phyloP scores from a whole-genome alignment of 1,140 invertebrate species.

The Charaxes varanes region DNA sequence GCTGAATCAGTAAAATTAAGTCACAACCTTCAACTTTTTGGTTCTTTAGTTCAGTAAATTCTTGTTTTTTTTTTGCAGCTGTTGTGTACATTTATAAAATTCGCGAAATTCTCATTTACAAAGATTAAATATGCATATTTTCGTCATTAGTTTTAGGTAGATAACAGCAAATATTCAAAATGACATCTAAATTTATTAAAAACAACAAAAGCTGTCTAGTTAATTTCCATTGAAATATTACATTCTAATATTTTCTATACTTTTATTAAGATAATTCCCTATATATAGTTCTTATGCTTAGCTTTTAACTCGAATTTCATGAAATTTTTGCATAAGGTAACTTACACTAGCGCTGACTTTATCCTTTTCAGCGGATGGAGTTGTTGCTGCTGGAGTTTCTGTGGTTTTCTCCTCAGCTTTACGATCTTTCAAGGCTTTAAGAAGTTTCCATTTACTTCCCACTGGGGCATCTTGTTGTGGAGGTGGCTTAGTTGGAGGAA shows the following conservation, averaged over 20 bases:
- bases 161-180: constrained; percentile 4
- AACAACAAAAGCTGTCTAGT: constrained; percentile 1
- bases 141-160: not conserved
- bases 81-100: constrained; percentile 1
- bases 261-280: constrained; percentile 7
- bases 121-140: not conserved
- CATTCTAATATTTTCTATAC: not conserved
- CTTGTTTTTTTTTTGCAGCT: constrained; percentile 9
- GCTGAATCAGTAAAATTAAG: constrained; percentile 20
- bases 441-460: constrained; percentile 91
- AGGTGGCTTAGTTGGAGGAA: constrained; percentile 42
- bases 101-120: not conserved
- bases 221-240: not conserved
- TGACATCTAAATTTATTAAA: not conserved
- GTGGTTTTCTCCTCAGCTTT: constrained; percentile 89
- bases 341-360: constrained; percentile 78
- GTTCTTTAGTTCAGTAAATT: constrained; percentile 9
- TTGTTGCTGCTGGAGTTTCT: constrained; percentile 78
- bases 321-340: constrained; percentile 77
- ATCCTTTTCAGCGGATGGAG: constrained; percentile 77
- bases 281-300: constrained; percentile 44
- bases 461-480: constrained; percentile 75
- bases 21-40: constrained; percentile 28
- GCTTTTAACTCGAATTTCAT: constrained; percentile 78
- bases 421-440: constrained; percentile 91